Conservation (phyloP, 2,113 vertebrate genomes). For the Pandion haliaetus region DNA sequence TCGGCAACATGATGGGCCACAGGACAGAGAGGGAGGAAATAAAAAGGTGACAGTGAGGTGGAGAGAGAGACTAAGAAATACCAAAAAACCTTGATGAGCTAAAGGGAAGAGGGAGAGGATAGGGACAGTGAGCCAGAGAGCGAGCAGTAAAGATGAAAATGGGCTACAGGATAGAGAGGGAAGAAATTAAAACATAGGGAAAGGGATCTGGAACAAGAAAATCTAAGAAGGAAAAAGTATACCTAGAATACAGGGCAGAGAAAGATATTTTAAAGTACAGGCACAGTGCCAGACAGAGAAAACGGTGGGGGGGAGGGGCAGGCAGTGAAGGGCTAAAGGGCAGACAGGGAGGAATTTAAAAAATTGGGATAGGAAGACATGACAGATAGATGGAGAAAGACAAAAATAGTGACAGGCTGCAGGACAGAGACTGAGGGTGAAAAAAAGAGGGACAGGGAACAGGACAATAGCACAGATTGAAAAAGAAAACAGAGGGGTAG, state of each 20-base stretch:
- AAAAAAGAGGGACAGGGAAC: not conserved
- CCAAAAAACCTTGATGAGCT: too few relatives aligned
- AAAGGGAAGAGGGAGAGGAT: not conserved
- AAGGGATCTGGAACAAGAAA: not conserved
- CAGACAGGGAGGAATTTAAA: not conserved
- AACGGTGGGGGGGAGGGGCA: not conserved
- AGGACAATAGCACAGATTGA: not conserved
- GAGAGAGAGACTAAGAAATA: too few relatives aligned
- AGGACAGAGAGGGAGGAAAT: too few relatives aligned
- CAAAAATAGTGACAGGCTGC: not conserved
- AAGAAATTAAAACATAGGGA: too few relatives aligned
- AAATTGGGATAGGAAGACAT: not conserved
- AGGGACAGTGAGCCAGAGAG: not conserved
- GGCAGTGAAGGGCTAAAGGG: not conserved
- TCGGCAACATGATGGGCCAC: too few relatives aligned
- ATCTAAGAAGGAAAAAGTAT: not conserved
- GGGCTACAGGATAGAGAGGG: too few relatives aligned
- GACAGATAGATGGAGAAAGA: not conserved
- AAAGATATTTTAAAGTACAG: not conserved
- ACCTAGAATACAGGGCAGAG: not conserved
- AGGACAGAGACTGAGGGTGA: not conserved
- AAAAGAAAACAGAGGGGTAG: not conserved
- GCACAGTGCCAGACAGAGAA: not conserved
- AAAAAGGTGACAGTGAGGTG: too few relatives aligned
- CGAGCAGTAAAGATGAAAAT: too few relatives aligned